These are phyloP conservation scores for Malurus splendens DNA, from an alignment of 2,797 vertebrate species.

Conservation along the genomic window DNA sequence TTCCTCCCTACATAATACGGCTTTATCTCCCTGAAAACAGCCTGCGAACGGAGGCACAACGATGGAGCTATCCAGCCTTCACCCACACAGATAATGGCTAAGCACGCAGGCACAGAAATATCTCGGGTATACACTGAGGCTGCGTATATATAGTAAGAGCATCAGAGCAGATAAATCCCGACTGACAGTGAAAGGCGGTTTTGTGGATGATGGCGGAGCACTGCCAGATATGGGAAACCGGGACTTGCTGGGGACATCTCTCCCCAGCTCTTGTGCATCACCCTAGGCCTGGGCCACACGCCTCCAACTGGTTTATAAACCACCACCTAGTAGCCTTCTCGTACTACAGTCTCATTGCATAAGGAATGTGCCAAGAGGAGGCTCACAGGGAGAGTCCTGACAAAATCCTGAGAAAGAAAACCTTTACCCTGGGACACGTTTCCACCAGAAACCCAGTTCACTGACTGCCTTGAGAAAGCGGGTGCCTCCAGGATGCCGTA, in stretches of 20 bases:
- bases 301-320: accelerated
- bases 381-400: not conserved
- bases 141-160: accelerated
- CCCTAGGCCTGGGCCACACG: accelerated
- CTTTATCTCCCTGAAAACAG: not conserved
- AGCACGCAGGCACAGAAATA: not conserved
- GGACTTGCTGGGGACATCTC: not conserved
- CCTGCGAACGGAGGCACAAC: not conserved
- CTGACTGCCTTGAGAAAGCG: accelerated
- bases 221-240: accelerated
- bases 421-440: not conserved
- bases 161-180: not conserved
- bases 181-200: accelerated
- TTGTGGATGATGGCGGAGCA: accelerated
- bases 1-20: not conserved
- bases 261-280: not conserved
- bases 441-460: no score
- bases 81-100: accelerated
- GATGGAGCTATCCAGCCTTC: not conserved
- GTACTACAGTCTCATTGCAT: accelerated
- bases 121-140: no score
- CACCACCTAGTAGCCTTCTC: not conserved
- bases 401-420: not conserved
- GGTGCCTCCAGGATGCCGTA: accelerated
- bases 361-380: accelerated